These are phyloP conservation scores for Polydrusus cervinus DNA, from an alignment of 2,888 invertebrate genomes.

Conservation along the genomic window DNA sequence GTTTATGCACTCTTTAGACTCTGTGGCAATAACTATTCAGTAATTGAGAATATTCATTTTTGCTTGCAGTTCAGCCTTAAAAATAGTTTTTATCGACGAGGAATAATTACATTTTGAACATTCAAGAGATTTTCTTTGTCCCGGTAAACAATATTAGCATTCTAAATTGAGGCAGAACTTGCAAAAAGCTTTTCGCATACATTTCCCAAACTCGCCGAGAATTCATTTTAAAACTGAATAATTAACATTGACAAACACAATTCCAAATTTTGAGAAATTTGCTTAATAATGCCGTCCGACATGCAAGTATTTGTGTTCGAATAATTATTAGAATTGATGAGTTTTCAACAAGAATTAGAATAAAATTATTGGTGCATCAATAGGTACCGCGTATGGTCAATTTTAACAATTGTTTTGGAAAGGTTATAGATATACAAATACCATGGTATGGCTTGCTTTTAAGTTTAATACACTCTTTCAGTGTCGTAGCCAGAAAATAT, in stretches of 20 bases:
- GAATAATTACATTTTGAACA: slow-evolving; percentile 4
- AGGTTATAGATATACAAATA: too few species aligned
- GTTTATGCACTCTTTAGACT: too few species aligned
- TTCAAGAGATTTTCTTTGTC: slow-evolving; percentile 46
- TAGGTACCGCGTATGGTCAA: too few species aligned
- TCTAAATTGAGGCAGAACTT: slow-evolving; percentile 57
- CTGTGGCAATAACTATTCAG: too few species aligned
- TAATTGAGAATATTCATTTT: too few species aligned
- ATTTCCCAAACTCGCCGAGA: slow-evolving; percentile 42
- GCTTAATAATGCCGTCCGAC: slow-evolving; percentile 32
- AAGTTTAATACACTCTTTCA: too few species aligned
- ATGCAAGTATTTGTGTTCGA: slow-evolving; percentile 27
- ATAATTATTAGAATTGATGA: slow-evolving; percentile 23
- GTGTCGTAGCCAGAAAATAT: too few species aligned
- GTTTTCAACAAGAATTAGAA: not conserved
- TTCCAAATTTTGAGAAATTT: slow-evolving; percentile 40
- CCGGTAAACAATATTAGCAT: slow-evolving; percentile 51
- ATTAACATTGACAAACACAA: slow-evolving; percentile 51
- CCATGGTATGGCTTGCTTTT: too few species aligned
- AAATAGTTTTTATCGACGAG: not conserved
- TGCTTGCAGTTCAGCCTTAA: too few species aligned
- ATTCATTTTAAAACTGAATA: slow-evolving; percentile 53
- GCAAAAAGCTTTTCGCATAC: slow-evolving; percentile 51
- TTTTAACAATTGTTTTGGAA: too few species aligned
- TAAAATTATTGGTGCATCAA: not conserved